These are phyloP conservation scores for Cepphus grylle DNA, from an alignment of 2,113 vertebrate species.

Conservation along the genomic window DNA sequence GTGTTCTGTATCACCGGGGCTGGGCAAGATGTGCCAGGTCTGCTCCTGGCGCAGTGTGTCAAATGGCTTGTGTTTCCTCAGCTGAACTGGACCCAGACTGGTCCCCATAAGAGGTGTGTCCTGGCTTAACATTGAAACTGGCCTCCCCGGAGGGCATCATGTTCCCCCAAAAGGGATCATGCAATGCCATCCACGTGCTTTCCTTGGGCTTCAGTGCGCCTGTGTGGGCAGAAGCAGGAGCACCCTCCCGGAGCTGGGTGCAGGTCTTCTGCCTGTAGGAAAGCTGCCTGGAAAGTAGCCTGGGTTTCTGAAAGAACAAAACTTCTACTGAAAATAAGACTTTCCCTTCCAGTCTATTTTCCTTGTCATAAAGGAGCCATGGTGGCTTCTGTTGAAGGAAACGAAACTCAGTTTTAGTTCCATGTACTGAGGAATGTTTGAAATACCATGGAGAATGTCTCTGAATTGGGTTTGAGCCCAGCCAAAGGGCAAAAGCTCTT, in stretches of 20 bases:
- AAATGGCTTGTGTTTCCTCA: background rate
- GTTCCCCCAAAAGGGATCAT: background rate
- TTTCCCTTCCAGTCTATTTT: background rate
- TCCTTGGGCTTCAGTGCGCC: background rate
- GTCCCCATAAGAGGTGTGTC: background rate
- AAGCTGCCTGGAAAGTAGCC: background rate
- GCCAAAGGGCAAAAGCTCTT: constrained; percentile 15
- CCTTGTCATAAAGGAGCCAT: background rate
- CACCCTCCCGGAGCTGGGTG: background rate
- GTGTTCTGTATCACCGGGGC: background rate
- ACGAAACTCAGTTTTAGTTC: background rate
- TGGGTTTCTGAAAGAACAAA: background rate
- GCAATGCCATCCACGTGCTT: rapidly evolving
- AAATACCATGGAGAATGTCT: background rate
- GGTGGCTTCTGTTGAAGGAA: background rate
- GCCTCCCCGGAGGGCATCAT: background rate
- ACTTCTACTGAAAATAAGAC: background rate
- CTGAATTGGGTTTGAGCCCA: constrained; percentile 12
- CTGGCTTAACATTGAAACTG: rapidly evolving
- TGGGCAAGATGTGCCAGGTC: background rate
- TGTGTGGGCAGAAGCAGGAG: background rate
- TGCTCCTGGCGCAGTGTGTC: rapidly evolving
- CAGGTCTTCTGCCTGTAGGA: background rate
- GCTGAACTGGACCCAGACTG: background rate
- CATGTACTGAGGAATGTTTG: background rate